Conservation (phyloP, 2,797 vertebrate species). For the Rhynchotus rufescens region DNA sequence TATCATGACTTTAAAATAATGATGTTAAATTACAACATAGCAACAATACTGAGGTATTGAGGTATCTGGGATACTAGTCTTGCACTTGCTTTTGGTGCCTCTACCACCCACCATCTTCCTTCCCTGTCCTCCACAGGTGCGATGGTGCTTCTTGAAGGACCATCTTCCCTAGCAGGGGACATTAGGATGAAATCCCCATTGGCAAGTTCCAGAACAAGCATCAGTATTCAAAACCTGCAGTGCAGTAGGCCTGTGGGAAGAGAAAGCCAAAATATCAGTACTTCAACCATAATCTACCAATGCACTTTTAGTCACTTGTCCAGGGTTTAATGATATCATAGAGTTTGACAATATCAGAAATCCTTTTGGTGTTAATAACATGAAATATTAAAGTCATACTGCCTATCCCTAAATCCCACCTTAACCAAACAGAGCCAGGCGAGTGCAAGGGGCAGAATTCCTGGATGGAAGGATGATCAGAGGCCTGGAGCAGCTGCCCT, state of each 20-base stretch:
- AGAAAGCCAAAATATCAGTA: not conserved
- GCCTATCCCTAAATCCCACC: not conserved
- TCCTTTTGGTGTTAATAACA: not conserved
- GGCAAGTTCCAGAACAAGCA: not conserved
- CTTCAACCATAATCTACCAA: not conserved
- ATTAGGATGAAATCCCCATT: not conserved
- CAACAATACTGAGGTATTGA: not conserved
- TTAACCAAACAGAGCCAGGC: not conserved
- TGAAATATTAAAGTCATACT: not conserved
- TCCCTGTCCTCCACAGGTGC: not conserved
- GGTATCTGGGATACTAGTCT: not conserved
- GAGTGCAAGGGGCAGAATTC: not conserved
- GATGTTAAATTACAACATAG: not conserved
- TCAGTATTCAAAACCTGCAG: not conserved
- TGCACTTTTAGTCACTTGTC: not conserved
- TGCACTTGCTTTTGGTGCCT: rapidly evolving
- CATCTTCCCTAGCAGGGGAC: not conserved
- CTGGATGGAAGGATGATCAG: no score
- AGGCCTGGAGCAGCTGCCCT: no score
- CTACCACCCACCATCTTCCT: not conserved
- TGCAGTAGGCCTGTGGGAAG: rapidly evolving
- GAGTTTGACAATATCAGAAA: not conserved
- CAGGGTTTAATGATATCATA: rapidly evolving
- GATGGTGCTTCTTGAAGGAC: not conserved
- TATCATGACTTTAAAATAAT: not conserved